Conservation (phyloP, 2,113 vertebrate species). For the Poeciliopsis occidentalis region DNA sequence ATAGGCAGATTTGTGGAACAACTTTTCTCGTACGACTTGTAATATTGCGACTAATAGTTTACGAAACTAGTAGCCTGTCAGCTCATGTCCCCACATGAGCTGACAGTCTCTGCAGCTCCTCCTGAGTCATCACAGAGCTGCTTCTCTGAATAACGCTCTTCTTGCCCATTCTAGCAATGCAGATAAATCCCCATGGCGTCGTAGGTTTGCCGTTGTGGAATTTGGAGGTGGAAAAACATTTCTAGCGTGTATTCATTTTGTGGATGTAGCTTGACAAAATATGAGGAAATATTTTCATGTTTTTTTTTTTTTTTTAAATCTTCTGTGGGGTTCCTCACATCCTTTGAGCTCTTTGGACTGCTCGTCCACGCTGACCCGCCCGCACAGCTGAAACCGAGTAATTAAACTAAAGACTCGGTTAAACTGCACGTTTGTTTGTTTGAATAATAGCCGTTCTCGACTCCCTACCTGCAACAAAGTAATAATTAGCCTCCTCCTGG, state of each 20-base stretch:
- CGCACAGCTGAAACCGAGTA: constrained; percentile 7
- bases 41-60: too few species aligned
- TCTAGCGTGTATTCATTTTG: not conserved
- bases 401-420: constrained; percentile 31
- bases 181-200: too few species aligned
- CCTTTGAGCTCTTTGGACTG: not conserved
- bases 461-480: constrained; percentile 56
- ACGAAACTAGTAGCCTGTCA: too few species aligned
- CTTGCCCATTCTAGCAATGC: too few species aligned
- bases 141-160: too few species aligned
- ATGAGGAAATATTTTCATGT: not conserved
- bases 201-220: too few species aligned
- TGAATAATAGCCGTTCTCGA: constrained; percentile 58
- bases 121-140: too few species aligned
- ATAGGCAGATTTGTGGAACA: too few species aligned
- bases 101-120: too few species aligned
- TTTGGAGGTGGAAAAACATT: not conserved
- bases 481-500: constrained; percentile 67
- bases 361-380: constrained; percentile 7
- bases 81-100: too few species aligned
- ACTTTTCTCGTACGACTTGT: too few species aligned
- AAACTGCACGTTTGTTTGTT: constrained; percentile 57
- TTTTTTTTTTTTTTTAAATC: not conserved
- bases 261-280: not conserved
- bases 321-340: not conserved